Evolutionary conservation across 1,140 invertebrate genomes (phyloP).

Genomic region (Drosophila sechellia): DNA sequence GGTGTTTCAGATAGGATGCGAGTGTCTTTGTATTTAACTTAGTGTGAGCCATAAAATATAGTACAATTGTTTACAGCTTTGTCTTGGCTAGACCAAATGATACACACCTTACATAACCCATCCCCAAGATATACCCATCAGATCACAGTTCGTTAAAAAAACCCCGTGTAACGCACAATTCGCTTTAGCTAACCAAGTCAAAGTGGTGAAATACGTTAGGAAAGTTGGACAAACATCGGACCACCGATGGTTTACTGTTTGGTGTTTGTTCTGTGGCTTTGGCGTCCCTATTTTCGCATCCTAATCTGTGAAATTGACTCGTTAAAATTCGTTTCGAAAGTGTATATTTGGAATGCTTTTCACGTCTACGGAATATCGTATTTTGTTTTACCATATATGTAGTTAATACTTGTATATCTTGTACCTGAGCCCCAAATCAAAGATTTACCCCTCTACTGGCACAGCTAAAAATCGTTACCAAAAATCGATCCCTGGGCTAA

Average conservation of each 20-base stretch:
- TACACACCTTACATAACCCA: slow-evolving; percentile 4
- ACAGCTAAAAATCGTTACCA: slow-evolving; percentile 52
- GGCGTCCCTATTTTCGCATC: background rate
- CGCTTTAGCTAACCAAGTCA: slow-evolving; percentile 38
- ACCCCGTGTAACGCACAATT: slow-evolving; percentile 12
- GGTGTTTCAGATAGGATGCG: slow-evolving; percentile 23
- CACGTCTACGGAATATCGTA: slow-evolving; percentile 8
- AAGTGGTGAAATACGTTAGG: slow-evolving; percentile 5
- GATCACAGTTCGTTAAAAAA: slow-evolving; percentile 39
- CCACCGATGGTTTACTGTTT: slow-evolving; percentile 15
- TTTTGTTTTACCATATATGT: slow-evolving; percentile 7
- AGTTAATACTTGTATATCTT: slow-evolving; percentile 68
- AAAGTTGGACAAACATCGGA: slow-evolving; percentile 23
- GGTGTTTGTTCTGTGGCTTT: slow-evolving; percentile 8
- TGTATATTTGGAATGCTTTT: slow-evolving; percentile 49
- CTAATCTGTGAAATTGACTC: slow-evolving; percentile 54
- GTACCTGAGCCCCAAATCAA: slow-evolving; percentile 62
- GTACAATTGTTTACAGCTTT: slow-evolving; percentile 68
- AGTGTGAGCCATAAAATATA: slow-evolving; percentile 67
- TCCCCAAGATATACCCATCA: slow-evolving; percentile 31
- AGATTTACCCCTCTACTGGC: slow-evolving; percentile 39
- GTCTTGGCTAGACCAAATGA: slow-evolving; percentile 47
- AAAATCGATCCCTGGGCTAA: slow-evolving; percentile 47
- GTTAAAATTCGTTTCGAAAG: slow-evolving; percentile 68
- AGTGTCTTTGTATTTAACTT: slow-evolving; percentile 43